Percentiles rank a stretch among this genome's conserved stretches.
These are phyloP conservation scores for Leptobrachium leishanense DNA, from an alignment of 2,113 vertebrate species.

Conservation along the genomic window DNA sequence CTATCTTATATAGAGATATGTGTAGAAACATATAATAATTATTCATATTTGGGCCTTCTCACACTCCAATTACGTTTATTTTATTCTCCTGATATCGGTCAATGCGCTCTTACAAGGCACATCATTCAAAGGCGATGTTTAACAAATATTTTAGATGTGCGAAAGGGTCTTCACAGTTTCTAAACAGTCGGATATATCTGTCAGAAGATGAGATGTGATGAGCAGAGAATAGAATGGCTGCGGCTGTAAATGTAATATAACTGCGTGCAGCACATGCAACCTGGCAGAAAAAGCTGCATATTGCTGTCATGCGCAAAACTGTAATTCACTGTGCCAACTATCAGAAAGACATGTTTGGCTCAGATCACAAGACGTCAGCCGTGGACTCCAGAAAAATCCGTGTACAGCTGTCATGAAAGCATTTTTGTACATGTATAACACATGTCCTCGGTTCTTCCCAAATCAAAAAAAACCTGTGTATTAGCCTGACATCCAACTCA, in stretches of 20 bases:
- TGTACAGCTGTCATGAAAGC: conserved; percentile 43
- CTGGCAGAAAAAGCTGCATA: conserved; percentile 14
- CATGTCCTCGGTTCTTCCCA: conserved; percentile 40
- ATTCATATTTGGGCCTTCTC: no score
- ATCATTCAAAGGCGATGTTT: background rate
- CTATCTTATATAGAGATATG: no score
- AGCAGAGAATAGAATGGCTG: conserved; percentile 45
- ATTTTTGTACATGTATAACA: conserved; percentile 39
- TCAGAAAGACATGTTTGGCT: conserved; percentile 37
- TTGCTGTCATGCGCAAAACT: conserved; percentile 14
- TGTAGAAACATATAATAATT: no score
- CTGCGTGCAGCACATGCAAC: background rate
- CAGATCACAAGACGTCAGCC: conserved; percentile 19
- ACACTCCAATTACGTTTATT: background rate
- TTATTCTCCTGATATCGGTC: background rate
- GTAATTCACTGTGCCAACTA: conserved; percentile 28
- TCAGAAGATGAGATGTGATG: conserved; percentile 57
- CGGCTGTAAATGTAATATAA: conserved; percentile 16
- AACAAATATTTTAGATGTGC: background rate
- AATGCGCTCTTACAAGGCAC: background rate
- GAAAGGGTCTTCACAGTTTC: background rate
- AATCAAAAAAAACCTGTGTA: conserved; percentile 40
- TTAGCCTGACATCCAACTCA: background rate
- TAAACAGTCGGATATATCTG: background rate
- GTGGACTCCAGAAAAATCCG: conserved; percentile 33